Evolutionary conservation across 2,113 vertebrate species (phyloP), one percentile per base, ranked within the genome.

Genomic region (Ptilonorhynchus violaceus): DNA sequence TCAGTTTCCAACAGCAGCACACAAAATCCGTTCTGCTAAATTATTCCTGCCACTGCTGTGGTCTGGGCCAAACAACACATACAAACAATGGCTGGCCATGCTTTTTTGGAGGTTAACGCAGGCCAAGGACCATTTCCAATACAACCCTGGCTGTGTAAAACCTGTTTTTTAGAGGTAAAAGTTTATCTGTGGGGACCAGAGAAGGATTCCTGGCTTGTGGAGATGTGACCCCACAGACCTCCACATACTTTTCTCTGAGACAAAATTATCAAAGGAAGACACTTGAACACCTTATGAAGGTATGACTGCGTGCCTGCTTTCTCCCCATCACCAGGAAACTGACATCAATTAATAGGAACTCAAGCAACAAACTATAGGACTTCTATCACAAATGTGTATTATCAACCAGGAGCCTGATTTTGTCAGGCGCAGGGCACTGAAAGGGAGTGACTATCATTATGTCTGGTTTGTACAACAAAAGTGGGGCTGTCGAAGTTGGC

Each of bases 71-170:
- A 97, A 83, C 58, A 92, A 78, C 50, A 62, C 75, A 69, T 33
- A 66, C 31, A 92, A 83, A 95, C 95, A 97, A 94, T 95, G 85
- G 59, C 67, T 95, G 90, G 90, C 44, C 88, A 90, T 0, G 13
- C 11, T 56, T 73, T 79, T 94, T 37, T 85, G 49, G 88, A 96
- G 91, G 95, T 88, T 83, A 94, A 85, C 20, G 55, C 55, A 88
- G 91, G 91, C 85, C 95, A 97, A 95, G 91, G 93, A 96, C 84
- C 77, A 81, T 56, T 92, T 95, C 73, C 73, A 96, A 67, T 75
- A 91, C 35, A 96, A 89, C 30, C 2, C 31, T 81, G 72, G 68
- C 67, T 52, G 64, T 22, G 27, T 31, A 67, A 52, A 91, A 88
- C 47, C 42, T 87, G 55, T 77, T 92, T 70, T 91, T 75, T 24